Evolutionary conservation across 2,888 invertebrate species (phyloP).

Genomic region (Orthonevra nobilis): DNA sequence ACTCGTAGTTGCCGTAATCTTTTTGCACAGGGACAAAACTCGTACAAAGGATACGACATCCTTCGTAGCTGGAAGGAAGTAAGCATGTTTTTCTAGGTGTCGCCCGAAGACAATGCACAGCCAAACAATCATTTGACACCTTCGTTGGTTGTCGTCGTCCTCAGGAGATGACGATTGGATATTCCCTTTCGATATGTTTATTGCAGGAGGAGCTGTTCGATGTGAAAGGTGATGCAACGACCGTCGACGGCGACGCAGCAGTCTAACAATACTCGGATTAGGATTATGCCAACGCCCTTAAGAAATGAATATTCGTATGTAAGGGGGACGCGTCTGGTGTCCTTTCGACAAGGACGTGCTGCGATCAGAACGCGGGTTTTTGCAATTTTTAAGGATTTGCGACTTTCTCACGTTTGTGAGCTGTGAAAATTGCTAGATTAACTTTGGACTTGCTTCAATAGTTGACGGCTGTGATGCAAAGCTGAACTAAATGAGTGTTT

Average conservation of each 20-base stretch:
- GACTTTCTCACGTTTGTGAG: constrained; percentile 68
- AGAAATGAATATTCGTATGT: constrained; percentile 12
- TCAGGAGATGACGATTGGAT: too few relatives aligned
- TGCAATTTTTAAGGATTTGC: constrained; percentile 69
- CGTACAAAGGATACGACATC: constrained; percentile 38
- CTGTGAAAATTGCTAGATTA: constrained; percentile 66
- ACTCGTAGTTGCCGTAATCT: constrained; percentile 8
- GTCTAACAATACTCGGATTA: constrained; percentile 62
- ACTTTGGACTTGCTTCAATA: constrained; percentile 29
- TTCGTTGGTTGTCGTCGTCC: too few relatives aligned
- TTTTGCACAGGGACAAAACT: constrained; percentile 40
- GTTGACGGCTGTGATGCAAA: neutral
- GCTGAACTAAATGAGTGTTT: neutral
- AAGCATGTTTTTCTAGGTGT: constrained; percentile 67
- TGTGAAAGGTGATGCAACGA: constrained; percentile 58
- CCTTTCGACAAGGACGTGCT: constrained; percentile 1
- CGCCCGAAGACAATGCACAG: constrained; percentile 51
- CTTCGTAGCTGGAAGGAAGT: constrained; percentile 12
- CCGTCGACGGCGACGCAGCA: too few relatives aligned
- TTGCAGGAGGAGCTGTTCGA: neutral
- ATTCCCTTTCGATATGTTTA: constrained; percentile 62
- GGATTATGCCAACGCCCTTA: constrained; percentile 61
- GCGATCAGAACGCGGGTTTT: constrained; percentile 59
- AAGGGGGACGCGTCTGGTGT: constrained; percentile 31
- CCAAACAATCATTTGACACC: constrained; percentile 66